Evolutionary conservation across 2,888 invertebrate species (phyloP), one percentile per base, ranked within the genome.

Genomic region (Argynnis bischoffii): DNA sequence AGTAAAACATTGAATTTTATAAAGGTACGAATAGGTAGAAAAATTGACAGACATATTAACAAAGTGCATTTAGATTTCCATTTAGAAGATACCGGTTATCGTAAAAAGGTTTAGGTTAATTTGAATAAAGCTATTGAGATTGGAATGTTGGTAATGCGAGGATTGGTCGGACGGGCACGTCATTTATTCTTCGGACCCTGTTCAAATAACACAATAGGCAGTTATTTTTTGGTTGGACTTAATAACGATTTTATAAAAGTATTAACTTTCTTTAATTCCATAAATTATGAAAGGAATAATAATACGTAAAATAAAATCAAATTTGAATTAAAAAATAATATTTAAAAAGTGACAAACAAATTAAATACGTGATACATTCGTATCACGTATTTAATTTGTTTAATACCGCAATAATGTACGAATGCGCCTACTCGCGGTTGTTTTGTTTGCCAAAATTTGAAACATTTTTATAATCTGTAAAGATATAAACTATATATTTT

Each of bases 61-160:
- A 11, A 31, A 55, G 35, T 57, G 14, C 2, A 51, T 48, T 41
- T 50, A 14, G 31, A 54, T 54, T 35, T 15, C 31, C 18, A 64
- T 63, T 63, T 4, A 18, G 41, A 59, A 15, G 21, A 67, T 47
- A 67, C 68, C 51, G 26, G 50, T 41, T 13, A 16, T 31, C 21
- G 26, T 48, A 48, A 21, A 66, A 67, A 60, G 69, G 69, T 66
- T 67, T 55, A 68, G 63, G 63, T 75, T 72, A 64, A 84, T 86
- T 85, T 82, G 79, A 84, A 86, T 87, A 85, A 83, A 79, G 81
- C 80, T 76, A 70, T 77, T 74, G 75, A 76, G 75, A 76, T 72
- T 74, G 78, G 76, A 80, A 79, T 79, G 76, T 76, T 76, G 75
- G 72, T 84, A 85, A 85, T 83, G 73, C 82, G 75, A 74, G 73